phyloP scores from a whole-genome alignment of 2,113 vertebrate species.

The Eptesicus fuscus region DNA sequence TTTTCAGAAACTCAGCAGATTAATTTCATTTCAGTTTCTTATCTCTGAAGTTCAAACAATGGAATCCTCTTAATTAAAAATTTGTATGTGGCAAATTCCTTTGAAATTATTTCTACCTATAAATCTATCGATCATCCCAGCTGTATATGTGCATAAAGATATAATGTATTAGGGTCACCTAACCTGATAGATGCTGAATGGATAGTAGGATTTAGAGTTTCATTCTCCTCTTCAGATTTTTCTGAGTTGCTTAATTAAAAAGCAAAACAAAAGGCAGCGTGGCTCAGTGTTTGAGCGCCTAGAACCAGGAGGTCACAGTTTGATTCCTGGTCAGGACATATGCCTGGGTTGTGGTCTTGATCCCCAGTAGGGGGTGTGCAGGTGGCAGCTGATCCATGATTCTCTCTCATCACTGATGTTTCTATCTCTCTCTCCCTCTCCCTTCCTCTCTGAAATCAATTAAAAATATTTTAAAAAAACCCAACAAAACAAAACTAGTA shows the following conservation, averaged over 20 bases:
- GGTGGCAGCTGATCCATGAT: too few relatives aligned
- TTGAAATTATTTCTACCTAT: background rate
- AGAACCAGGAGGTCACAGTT: too few relatives aligned
- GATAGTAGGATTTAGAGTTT: background rate
- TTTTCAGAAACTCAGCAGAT: background rate
- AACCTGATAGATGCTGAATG: background rate
- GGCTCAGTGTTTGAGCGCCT: too few relatives aligned
- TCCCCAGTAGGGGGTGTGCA: too few relatives aligned
- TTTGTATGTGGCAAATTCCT: background rate
- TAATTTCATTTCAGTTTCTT: background rate
- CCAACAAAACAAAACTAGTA: background rate
- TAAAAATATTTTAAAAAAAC: too few relatives aligned
- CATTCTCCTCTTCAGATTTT: background rate
- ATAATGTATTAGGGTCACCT: rapidly evolving
- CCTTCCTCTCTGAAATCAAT: too few relatives aligned
- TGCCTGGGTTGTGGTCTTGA: too few relatives aligned
- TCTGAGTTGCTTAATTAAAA: background rate
- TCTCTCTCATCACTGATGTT: too few relatives aligned
- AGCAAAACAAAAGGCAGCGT: background rate
- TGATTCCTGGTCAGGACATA: too few relatives aligned
- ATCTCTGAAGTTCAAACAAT: background rate
- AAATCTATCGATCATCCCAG: background rate
- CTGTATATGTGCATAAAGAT: rapidly evolving
- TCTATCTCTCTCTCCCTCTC: too few relatives aligned
- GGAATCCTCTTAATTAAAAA: background rate